Conservation (phyloP, 2,888 invertebrate genomes). For the Disparrhopalites patrizii region DNA sequence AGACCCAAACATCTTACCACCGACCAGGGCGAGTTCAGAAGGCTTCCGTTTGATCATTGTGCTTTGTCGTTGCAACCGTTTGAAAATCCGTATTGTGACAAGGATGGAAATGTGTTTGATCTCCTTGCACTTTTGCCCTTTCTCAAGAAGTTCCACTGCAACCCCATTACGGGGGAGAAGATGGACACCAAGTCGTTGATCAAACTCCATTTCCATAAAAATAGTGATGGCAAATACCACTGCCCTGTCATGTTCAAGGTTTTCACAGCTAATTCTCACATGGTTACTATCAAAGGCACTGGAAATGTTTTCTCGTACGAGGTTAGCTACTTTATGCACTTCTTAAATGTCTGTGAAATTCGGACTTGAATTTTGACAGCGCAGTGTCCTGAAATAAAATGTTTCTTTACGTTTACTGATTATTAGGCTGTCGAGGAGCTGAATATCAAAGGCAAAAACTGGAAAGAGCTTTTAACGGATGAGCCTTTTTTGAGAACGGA, state of each 20-base stretch:
- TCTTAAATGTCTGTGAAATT: neutral
- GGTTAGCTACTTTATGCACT: conserved; percentile 49
- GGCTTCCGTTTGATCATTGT: conserved; percentile 90
- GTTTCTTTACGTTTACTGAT: neutral
- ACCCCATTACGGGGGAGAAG: conserved; percentile 90
- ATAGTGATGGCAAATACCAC: conserved; percentile 75
- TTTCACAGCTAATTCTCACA: conserved; percentile 89
- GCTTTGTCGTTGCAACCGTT: conserved; percentile 88
- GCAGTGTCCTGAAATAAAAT: too few relatives aligned
- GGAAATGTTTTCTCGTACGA: conserved; percentile 96
- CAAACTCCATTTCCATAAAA: conserved; percentile 84
- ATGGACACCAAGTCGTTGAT: conserved; percentile 74
- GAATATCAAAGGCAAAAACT: conserved; percentile 90
- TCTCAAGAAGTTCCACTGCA: conserved; percentile 82
- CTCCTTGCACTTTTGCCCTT: conserved; percentile 80
- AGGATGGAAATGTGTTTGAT: conserved; percentile 89
- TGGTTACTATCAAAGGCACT: conserved; percentile 81
- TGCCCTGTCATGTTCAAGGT: conserved; percentile 91
- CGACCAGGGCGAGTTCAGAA: conserved; percentile 63
- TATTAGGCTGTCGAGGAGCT: conserved; percentile 81
- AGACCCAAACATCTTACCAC: conserved; percentile 65
- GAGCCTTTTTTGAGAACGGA: conserved; percentile 81
- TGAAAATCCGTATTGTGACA: conserved; percentile 84
- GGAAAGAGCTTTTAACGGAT: conserved; percentile 89
- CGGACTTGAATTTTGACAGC: too few relatives aligned